Evolutionary conservation across 2,113 vertebrate species (phyloP).

Genomic region (Seriola rivoliana): DNA sequence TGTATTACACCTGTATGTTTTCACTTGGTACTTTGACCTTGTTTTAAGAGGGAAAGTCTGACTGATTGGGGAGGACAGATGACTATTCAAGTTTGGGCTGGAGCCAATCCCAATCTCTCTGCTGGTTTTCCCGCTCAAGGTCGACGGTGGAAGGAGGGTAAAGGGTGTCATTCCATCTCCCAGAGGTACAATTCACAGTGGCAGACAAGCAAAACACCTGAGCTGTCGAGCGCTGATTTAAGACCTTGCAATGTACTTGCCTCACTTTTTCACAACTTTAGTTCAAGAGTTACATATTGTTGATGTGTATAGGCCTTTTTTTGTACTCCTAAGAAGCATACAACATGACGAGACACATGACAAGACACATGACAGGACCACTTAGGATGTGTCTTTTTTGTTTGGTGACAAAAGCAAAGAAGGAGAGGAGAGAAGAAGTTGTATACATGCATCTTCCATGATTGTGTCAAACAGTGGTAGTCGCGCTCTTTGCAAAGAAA

Average conservation of each 20-base stretch:
- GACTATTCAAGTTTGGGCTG: slow-evolving; percentile 75
- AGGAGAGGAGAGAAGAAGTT: neutral
- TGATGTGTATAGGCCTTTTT: neutral
- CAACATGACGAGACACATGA: neutral
- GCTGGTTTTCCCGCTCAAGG: slow-evolving; percentile 69
- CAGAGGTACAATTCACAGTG: slow-evolving; percentile 67
- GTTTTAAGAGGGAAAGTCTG: slow-evolving; percentile 52
- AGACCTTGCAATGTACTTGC: slow-evolving; percentile 54
- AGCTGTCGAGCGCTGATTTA: slow-evolving; percentile 61
- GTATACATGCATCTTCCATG: slow-evolving; percentile 5
- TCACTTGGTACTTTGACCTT: slow-evolving; percentile 57
- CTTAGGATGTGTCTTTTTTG: neutral
- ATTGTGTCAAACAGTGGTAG: neutral
- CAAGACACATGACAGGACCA: neutral
- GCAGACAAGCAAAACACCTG: slow-evolving; percentile 69
- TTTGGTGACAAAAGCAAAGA: neutral
- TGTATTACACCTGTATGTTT: slow-evolving; percentile 40
- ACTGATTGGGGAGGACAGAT: slow-evolving; percentile 78
- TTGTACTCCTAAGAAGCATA: neutral
- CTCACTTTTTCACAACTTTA: slow-evolving; percentile 52
- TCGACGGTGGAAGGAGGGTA: slow-evolving; percentile 51
- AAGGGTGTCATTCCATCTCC: slow-evolving; percentile 62
- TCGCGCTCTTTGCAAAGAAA: neutral
- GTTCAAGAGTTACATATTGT: neutral
- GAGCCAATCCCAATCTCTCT: slow-evolving; percentile 63